phyloP scores from a whole-genome alignment of 2,888 invertebrate genomes.

The Eupeodes latifasciatus region DNA sequence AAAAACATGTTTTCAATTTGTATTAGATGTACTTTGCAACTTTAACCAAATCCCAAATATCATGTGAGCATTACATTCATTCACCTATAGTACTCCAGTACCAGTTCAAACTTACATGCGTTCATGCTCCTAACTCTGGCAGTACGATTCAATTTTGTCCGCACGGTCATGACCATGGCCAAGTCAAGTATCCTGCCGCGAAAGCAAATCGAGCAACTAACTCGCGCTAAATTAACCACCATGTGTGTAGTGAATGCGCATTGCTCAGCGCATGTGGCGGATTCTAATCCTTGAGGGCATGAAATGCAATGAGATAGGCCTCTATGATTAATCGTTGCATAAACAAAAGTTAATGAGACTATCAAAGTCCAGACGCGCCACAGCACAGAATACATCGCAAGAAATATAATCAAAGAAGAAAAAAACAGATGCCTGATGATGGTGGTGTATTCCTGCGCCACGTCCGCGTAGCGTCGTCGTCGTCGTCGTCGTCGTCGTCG shows the following conservation, averaged over 20 bases:
- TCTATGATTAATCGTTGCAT: slow-evolving; percentile 73
- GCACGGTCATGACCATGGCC: not conserved
- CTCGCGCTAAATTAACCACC: slow-evolving; percentile 42
- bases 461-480: not conserved
- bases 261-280: slow-evolving; percentile 38
- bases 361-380: slow-evolving; percentile 69
- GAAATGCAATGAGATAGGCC: slow-evolving; percentile 68
- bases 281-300: slow-evolving; percentile 70
- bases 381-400: not conserved
- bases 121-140: not conserved
- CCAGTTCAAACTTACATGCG: not conserved
- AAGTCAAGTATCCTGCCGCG: slow-evolving; percentile 42
- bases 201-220: slow-evolving; percentile 34
- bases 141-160: slow-evolving; percentile 71
- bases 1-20: slow-evolving; percentile 74
- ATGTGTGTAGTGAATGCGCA: slow-evolving; percentile 11
- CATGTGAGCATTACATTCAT: slow-evolving; percentile 18
- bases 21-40: not conserved
- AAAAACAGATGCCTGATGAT: slow-evolving; percentile 11
- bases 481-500: no score
- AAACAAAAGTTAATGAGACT: slow-evolving; percentile 76
- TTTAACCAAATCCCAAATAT: not conserved
- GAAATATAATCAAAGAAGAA: slow-evolving; percentile 11
- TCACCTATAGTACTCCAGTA: slow-evolving; percentile 54
- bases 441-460: slow-evolving; percentile 11